A percentile compares a stretch with the other conserved stretches of the same genome.
These are phyloP conservation scores for Calliopsis andreniformis DNA, from an alignment of 1,140 invertebrate species.

Conservation along the genomic window DNA sequence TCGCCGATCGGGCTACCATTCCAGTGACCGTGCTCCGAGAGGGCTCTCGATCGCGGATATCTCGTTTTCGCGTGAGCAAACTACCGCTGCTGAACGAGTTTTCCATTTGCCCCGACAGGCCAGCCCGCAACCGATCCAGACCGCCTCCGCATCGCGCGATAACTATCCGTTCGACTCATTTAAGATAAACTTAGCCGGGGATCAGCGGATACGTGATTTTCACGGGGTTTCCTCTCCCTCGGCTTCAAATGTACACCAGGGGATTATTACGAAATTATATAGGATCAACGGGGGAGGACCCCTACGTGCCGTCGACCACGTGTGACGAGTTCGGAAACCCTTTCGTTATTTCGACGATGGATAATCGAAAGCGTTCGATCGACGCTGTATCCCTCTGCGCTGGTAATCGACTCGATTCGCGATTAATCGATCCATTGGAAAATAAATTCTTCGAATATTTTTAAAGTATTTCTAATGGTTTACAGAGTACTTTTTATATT, in stretches of 20 bases:
- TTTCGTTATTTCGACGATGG: conserved; percentile 57
- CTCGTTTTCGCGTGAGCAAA: conserved; percentile 49
- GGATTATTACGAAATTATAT: conserved; percentile 73
- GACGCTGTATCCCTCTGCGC: background rate
- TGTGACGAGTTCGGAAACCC: conserved; percentile 54
- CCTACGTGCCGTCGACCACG: conserved; percentile 31
- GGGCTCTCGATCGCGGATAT: conserved; percentile 36
- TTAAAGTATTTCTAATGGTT: background rate
- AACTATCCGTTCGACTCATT: conserved; percentile 62
- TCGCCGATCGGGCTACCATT: background rate
- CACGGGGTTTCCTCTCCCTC: conserved; percentile 41
- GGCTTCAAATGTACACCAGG: conserved; percentile 57
- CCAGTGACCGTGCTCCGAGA: background rate
- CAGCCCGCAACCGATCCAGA: conserved; percentile 47
- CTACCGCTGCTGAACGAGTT: conserved; percentile 54
- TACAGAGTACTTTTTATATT: background rate
- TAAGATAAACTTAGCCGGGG: conserved; percentile 64
- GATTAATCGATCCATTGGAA: background rate
- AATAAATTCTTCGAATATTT: background rate
- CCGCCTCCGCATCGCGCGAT: conserved; percentile 29
- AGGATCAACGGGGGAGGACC: conserved; percentile 57
- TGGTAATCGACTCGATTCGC: conserved; percentile 55
- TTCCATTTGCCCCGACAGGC: conserved; percentile 49
- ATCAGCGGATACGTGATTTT: conserved; percentile 69
- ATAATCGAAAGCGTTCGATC: conserved; percentile 29